Base-by-base conservation (phyloP, 2,797 vertebrate species). In the Orientallactaga sibirica region DNA sequence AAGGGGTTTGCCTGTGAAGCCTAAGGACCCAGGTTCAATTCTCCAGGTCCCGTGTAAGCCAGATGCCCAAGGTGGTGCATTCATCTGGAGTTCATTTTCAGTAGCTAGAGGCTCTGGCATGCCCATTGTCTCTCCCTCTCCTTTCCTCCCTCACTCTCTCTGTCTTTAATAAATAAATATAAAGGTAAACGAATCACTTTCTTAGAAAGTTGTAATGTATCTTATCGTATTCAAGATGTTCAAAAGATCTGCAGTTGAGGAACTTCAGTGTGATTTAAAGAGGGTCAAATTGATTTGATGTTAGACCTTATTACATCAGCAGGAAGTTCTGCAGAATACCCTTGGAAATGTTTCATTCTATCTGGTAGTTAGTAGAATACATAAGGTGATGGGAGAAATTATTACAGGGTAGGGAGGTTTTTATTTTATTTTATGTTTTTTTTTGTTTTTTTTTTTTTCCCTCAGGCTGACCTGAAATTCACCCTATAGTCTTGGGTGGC, bases 321-420 rank as follows among this genome's bases (percentile, higher is more conserved):
- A 37, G 16, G 14, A 75, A n/a, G 41, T 84, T 84, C 62, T 77
- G 1, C 33, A 85, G 37, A 81, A 88, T 29, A 64, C 52, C 18
- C 25, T 71, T 86, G 64, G 70, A 61, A 71, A 48, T 95, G 55
- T 81, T 80, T 90, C 11, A 77, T 48, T 7, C 43, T 18, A 86
- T 86, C 92, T 86, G 70, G 64, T 86, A 91, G 77, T 27, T 86
- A 91, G 77, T 27, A 80, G 24, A 33, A 41, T 73, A 74, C 75
- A 92, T 29, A 66, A 20, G 66, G 10, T 41, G 24, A 64, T 62
- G 11, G 80, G 43, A 73, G 52, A 29, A 43, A 77, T 80, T 71
- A 71, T 29, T 89, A 89, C 81, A 92, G 52, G 24, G 19, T 10
- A 67, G 20, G 3, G 25, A 43, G 14, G 27, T 75, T 85, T 91